Conservation (phyloP, 1,140 invertebrate species). For the Ceratina australensis region DNA sequence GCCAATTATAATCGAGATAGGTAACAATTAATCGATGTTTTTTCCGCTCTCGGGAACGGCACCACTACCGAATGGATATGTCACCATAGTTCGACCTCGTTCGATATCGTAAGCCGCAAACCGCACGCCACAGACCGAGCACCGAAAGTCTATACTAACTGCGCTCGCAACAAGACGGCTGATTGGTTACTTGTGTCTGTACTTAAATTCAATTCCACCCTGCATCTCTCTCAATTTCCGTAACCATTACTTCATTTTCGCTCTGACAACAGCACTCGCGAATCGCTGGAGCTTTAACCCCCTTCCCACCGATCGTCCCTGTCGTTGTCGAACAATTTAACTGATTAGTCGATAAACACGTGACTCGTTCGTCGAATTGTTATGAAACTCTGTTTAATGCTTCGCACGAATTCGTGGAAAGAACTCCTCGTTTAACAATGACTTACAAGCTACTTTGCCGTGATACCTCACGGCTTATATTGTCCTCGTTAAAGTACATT, state of each 20-base stretch:
- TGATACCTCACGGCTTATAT: not conserved
- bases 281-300: not conserved
- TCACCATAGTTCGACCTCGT: slow-evolving; percentile 47
- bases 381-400: too few species aligned
- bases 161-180: slow-evolving; percentile 34
- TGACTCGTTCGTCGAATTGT: slow-evolving; percentile 12
- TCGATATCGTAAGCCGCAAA: slow-evolving; percentile 56
- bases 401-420: not conserved
- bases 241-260: slow-evolving; percentile 22
- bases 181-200: slow-evolving; percentile 51
- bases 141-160: slow-evolving; percentile 46
- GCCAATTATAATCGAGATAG: not conserved
- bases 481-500: slow-evolving; percentile 16
- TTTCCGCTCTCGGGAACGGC: not conserved
- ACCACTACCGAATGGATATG: slow-evolving; percentile 26
- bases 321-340: slow-evolving; percentile 39
- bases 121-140: slow-evolving; percentile 57
- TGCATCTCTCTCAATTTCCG: not conserved
- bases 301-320: not conserved
- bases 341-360: slow-evolving; percentile 22
- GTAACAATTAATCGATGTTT: slow-evolving; percentile 20
- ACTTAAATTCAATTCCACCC: slow-evolving; percentile 56
- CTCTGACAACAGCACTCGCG: not conserved
- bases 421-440: too few species aligned
- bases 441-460: not conserved